Base-by-base conservation (phyloP, 2,797 vertebrate genomes). In the Hyperoplus immaculatus region DNA sequence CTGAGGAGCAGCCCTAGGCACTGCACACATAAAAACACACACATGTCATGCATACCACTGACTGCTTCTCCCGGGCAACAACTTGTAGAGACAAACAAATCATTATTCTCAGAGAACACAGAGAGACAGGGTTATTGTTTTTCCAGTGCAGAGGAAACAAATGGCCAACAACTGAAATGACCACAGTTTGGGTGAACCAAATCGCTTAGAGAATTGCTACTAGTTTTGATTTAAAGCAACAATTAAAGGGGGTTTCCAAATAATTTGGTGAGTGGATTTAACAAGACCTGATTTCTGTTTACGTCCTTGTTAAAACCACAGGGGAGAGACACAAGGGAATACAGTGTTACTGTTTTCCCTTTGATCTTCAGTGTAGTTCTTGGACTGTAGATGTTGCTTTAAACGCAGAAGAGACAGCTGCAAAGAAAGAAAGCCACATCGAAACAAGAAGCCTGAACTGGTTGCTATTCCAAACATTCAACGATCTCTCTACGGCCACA, bases 381-480 rank as follows among this genome's bases (percentile, higher is more conserved):
- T 16, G 29, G 62, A 69, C 43, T 61, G 76, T 51, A 0, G 4
- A 58, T 64, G 77, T 56, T 21, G 13, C 85, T 92, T 88, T 81
- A 82, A 75, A 81, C 45, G 73, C 60, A 62, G 70, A 65, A 71
- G 71, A 77, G 76, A 92, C 88, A 91, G 89, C 89, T 91, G 90
- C 81, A 62, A 10, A 61, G 61, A 75, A 82, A 84, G 84, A 81
- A 81, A 83, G 81, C 70, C 60, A 61, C 53, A n/a, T 72, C 16
- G 77, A 83, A 93, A 92, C 78, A 79, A 88, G 84, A 86, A 83
- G 82, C 82, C 79, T 77, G 69, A 64, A 82, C 77, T 69, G 16
- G 89, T 86, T 83, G 83, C 90, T 78, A 90, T 92, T 87, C 79
- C 84, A 86, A 86, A 89, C 79, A 90, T 83, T 83, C 75, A 69